Base-by-base conservation (phyloP, 2,888 invertebrate genomes). In the Hemithea aestivaria region DNA sequence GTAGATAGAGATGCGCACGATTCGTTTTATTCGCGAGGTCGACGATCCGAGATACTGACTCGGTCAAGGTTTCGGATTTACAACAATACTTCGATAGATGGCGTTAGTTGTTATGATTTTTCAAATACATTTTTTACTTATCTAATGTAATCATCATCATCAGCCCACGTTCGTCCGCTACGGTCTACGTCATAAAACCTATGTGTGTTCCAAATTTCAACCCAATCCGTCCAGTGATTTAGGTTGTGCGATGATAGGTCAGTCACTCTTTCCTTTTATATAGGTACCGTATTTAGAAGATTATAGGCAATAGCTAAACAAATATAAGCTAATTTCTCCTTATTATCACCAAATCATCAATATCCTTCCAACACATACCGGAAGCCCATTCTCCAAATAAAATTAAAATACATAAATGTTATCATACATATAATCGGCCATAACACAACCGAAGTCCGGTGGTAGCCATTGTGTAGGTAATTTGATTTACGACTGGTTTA, bases 41-140 rank as follows among this genome's bases (percentile, higher is more conserved):
- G 38, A 47, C 47, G 56, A 44, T 44, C 50, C 45, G 45, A 35
- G 20, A 28, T 25, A 20, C 12, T 26, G 43, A 56, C 43, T 56
- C 56, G 58, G 58, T 55, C 54, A 55, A 52, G 52, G 51, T 49
- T 49, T 26, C 16, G 5, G 2, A 53, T 45, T 32, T 20, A 22
- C 20, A 11, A n/a, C 45, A 40, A 27, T 45, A 7, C 29, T n/a
- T 8, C 48, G 30, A 22, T 34, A 53, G 54, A 46, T 49, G 53
- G 47, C 51, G 33, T 20, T 25, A 36, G 16, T 16, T 4, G 5
- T 16, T 16, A 16, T n/a, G n/a, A n/a, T n/a, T n/a, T n/a, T n/a
- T n/a, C n/a, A n/a, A n/a, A n/a, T n/a, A n/a, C n/a, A n/a, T n/a
- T n/a, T n/a, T n/a, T n/a, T n/a, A n/a, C n/a, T n/a, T n/a, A n/a